phyloP scores from a whole-genome alignment of 1,140 invertebrate genomes.

The Hycleus phaleratus region DNA sequence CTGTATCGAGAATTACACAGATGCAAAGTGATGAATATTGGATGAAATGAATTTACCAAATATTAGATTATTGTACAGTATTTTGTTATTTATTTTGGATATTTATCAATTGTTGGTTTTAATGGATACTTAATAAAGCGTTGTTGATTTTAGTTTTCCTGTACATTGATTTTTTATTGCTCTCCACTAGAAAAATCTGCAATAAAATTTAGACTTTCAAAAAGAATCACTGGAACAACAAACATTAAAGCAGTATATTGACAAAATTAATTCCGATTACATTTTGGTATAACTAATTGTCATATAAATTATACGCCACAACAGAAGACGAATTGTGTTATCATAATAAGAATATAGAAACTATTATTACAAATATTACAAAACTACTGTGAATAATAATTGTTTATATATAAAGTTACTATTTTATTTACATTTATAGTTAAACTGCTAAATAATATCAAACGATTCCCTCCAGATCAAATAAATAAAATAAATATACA shows the following conservation, averaged over 20 bases:
- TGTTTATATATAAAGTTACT: conserved; percentile 4
- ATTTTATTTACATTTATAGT: conserved; percentile 3
- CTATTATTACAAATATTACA: conserved; percentile 21
- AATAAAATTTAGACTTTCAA: no score
- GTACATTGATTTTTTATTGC: no score
- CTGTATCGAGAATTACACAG: conserved; percentile 83
- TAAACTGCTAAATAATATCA: conserved; percentile 3
- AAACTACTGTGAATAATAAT: conserved; percentile 19
- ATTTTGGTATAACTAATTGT: no score
- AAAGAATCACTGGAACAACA: no score
- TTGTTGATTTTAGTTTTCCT: no score
- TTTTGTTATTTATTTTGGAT: background rate
- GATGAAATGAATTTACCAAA: conserved; percentile 35
- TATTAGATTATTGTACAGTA: background rate
- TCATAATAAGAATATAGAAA: background rate
- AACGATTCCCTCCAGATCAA: background rate
- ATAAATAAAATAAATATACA: conserved; percentile 17
- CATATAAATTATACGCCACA: no score
- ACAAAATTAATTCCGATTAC: no score
- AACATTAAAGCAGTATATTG: no score
- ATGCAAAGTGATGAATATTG: conserved; percentile 94
- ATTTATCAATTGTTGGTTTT: no score
- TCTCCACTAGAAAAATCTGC: no score
- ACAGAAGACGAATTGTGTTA: background rate
- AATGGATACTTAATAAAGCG: no score